Conservation (phyloP, 2,888 invertebrate genomes). For the Volucella inflata region DNA sequence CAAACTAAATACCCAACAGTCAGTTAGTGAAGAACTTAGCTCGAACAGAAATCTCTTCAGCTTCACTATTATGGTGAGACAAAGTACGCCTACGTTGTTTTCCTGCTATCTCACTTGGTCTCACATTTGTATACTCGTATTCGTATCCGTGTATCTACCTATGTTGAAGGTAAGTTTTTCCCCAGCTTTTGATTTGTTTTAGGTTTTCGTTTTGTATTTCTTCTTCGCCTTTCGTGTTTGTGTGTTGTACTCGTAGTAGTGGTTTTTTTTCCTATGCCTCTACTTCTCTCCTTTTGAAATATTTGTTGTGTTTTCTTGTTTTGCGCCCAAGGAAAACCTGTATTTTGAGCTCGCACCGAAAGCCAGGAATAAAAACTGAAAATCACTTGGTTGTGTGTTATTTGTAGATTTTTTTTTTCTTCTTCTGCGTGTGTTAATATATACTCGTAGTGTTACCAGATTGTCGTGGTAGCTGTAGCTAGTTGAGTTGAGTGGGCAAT, state of each 20-base stretch:
- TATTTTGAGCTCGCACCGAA: conserved; percentile 55
- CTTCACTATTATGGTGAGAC: conserved; percentile 51
- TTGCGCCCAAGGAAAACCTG: conserved; percentile 74
- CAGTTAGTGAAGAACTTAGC: too few relatives aligned
- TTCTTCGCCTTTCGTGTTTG: background rate
- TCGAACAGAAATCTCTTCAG: background rate
- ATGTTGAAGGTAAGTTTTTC: conserved; percentile 17
- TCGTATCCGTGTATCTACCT: conserved; percentile 1
- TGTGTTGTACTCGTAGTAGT: conserved; percentile 17
- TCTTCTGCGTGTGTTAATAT: conserved; percentile 9
- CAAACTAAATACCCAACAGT: conserved; percentile 53
- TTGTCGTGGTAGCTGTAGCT: background rate
- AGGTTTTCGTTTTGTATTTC: background rate
- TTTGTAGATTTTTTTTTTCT: background rate
- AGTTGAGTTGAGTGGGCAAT: conserved; percentile 67
- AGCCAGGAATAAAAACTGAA: conserved; percentile 72
- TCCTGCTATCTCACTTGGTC: conserved; percentile 66
- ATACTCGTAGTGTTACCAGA: too few relatives aligned
- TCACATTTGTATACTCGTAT: background rate
- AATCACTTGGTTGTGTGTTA: conserved; percentile 21
- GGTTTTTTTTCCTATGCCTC: background rate
- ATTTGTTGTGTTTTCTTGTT: conserved; percentile 66
- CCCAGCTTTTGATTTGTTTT: conserved; percentile 15
- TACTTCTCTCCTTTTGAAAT: conserved; percentile 13
- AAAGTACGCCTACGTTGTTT: conserved; percentile 75